phyloP scores from a whole-genome alignment of 2,113 vertebrate species.

The Mus spicilegus region DNA sequence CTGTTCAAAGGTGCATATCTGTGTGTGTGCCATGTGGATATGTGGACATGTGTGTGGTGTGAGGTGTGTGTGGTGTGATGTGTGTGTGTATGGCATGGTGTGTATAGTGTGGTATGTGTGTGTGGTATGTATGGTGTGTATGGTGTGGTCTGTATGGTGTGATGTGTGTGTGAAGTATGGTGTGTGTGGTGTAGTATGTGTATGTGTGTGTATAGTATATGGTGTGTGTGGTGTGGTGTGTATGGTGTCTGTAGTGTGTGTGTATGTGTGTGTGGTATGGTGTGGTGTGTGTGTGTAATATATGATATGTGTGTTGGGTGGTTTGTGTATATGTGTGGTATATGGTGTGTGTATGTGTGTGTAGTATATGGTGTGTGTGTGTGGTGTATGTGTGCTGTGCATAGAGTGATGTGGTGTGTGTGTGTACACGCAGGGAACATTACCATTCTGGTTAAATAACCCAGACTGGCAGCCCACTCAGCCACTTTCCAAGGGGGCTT shows the following conservation, averaged over 20 bases:
- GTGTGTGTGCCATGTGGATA: not conserved
- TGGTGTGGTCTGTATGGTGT: not conserved
- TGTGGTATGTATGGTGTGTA: not conserved
- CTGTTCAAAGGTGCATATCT: not conserved
- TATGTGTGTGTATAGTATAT: not conserved
- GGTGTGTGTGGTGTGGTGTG: not conserved
- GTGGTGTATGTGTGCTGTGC: not conserved
- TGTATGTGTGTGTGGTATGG: not conserved
- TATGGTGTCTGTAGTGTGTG: not conserved
- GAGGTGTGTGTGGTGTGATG: not conserved
- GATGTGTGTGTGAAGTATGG: not conserved
- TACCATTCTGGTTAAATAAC: not conserved
- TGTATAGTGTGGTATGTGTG: not conserved
- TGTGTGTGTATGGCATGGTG: not conserved
- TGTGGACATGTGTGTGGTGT: not conserved
- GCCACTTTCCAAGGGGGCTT: not conserved
- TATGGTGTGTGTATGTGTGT: not conserved
- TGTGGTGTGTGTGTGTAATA: too few species aligned
- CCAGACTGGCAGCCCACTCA: not conserved
- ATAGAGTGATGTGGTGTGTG: not conserved
- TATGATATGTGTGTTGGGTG: not conserved
- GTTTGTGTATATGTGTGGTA: not conserved
- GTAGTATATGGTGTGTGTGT: not conserved
- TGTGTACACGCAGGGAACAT: fast-evolving
- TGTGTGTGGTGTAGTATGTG: not conserved